Evolutionary conservation across 2,888 invertebrate genomes (phyloP).

Genomic region (Drosophila infuscata): DNA sequence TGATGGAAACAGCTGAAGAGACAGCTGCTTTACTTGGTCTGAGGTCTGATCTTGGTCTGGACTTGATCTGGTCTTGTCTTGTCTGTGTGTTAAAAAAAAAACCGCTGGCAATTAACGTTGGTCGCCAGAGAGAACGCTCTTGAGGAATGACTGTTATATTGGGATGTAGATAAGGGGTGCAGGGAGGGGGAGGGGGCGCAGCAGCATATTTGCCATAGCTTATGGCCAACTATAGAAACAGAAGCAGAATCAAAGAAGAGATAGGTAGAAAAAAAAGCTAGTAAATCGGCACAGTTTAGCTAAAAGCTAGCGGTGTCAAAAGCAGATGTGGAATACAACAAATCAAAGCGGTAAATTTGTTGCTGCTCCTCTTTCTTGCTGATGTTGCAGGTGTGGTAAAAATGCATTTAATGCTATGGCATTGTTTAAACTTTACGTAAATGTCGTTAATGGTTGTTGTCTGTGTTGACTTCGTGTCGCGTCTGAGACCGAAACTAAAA

Average conservation of each 20-base stretch:
- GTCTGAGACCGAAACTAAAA: constrained; percentile 28
- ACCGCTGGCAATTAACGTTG: constrained; percentile 66
- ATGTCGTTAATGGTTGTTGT: constrained; percentile 66
- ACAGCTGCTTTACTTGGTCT: constrained; percentile 40
- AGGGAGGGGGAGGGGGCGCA: constrained; percentile 2
- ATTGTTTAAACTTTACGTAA: constrained; percentile 74
- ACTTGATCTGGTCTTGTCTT: constrained; percentile 13
- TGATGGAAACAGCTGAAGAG: constrained; percentile 48
- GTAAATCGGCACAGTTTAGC: constrained; percentile 41
- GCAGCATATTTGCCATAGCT: constrained; percentile 66
- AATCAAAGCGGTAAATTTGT: constrained; percentile 68
- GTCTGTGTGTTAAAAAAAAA: constrained; percentile 20
- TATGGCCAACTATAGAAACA: constrained; percentile 63
- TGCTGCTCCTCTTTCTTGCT: constrained; percentile 12
- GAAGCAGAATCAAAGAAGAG: constrained; percentile 54
- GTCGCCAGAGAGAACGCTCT: constrained; percentile 28
- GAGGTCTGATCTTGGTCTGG: constrained; percentile 15
- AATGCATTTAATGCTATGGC: constrained; percentile 59
- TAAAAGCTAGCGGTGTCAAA: constrained; percentile 52
- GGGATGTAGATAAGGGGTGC: background rate
- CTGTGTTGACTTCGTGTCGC: constrained; percentile 27
- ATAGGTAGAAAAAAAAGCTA: constrained; percentile 17
- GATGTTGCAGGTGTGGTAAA: constrained; percentile 32
- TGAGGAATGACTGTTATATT: constrained; percentile 19
- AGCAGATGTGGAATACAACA: constrained; percentile 51